Percentiles rank a stretch among this genome's conserved stretches.
phyloP scores from a whole-genome alignment of 2,113 vertebrate genomes.

The Ophthalmolycus amberensis region DNA sequence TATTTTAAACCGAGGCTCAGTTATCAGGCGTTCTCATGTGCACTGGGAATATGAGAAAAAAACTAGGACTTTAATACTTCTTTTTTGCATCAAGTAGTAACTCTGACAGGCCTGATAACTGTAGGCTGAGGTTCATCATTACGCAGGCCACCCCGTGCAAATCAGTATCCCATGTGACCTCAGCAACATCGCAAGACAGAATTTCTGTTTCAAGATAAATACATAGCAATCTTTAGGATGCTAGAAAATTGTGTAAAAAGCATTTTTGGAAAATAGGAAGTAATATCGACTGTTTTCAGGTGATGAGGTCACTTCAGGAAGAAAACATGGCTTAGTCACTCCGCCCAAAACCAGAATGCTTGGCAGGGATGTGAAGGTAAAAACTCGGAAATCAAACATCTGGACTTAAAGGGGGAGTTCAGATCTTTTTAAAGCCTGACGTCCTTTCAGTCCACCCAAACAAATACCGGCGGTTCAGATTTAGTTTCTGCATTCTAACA shows the following conservation, averaged over 20 bases:
- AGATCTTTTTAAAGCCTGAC: conserved; percentile 44
- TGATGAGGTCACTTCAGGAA: conserved; percentile 63
- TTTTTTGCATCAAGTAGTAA: background rate
- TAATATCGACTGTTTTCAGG: background rate
- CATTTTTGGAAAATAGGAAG: background rate
- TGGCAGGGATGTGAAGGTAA: conserved; percentile 30
- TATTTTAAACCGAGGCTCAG: background rate
- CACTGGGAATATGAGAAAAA: background rate
- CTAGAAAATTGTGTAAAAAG: background rate
- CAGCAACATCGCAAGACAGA: conserved; percentile 33
- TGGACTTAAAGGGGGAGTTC: conserved; percentile 40
- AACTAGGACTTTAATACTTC: background rate
- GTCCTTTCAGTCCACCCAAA: background rate
- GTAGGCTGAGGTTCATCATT: conserved; percentile 7
- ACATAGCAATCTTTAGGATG: background rate
- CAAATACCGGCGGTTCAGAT: background rate
- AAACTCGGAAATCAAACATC: conserved; percentile 14
- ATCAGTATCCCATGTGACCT: conserved; percentile 48
- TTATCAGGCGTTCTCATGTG: conserved; percentile 50
- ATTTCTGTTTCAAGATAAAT: background rate
- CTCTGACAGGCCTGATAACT: conserved; percentile 54
- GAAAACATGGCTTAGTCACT: conserved; percentile 1
- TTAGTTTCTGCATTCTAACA: background rate
- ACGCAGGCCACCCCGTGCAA: conserved; percentile 52
- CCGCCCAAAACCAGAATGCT: background rate